phyloP scores from a whole-genome alignment of 2,888 invertebrate genomes.

The Ornithoptera priamus region DNA sequence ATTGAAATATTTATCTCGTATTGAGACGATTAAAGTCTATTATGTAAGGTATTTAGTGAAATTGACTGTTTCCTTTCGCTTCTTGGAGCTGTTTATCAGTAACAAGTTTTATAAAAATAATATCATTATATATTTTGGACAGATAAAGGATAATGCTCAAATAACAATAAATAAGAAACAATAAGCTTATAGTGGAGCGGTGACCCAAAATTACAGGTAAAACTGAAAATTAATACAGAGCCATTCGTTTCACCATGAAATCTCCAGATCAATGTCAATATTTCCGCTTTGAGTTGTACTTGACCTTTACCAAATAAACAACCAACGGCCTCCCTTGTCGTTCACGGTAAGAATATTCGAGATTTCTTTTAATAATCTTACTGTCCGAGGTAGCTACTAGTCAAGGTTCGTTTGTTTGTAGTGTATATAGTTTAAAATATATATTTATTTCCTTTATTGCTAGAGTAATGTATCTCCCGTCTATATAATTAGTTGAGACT shows the following conservation, averaged over 20 bases:
- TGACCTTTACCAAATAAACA: neutral
- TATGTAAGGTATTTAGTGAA: constrained; percentile 19
- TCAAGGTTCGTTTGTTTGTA: neutral
- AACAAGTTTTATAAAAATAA: neutral
- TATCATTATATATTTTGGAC: neutral
- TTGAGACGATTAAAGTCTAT: constrained; percentile 5
- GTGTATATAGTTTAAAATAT: no score
- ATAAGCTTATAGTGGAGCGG: no score
- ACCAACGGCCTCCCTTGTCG: neutral
- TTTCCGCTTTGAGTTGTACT: no score
- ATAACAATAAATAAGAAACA: no score
- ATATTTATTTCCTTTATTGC: no score
- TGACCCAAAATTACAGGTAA: no score
- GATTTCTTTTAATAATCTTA: neutral
- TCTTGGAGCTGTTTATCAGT: neutral
- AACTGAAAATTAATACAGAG: no score
- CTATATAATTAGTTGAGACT: no score
- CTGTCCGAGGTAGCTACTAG: neutral
- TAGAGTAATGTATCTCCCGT: no score
- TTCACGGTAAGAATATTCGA: neutral
- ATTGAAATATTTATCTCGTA: neutral
- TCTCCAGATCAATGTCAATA: no score
- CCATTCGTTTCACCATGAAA: no score
- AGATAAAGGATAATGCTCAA: no score
- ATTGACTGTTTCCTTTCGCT: constrained; percentile 22